A percentile compares a stretch with the other conserved stretches of the same genome.
phyloP scores from a whole-genome alignment of 2,797 vertebrate species.

The Chelidonichthys spinosus region DNA sequence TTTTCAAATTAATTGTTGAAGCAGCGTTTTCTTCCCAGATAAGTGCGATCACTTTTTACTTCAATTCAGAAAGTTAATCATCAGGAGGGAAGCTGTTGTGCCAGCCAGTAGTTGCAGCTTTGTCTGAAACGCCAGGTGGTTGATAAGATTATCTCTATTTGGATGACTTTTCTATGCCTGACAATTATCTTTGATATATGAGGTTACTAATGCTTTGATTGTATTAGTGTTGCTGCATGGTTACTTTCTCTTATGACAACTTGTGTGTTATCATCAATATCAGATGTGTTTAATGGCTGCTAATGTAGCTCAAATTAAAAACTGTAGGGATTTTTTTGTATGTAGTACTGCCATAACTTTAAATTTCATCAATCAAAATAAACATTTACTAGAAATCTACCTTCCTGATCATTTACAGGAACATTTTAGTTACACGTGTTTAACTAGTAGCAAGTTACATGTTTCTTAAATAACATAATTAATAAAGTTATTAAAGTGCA shows the following conservation, averaged over 20 bases:
- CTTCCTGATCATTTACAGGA: not conserved
- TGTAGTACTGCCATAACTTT: not conserved
- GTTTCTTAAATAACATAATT: not conserved
- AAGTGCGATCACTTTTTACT: not conserved
- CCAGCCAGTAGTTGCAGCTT: not conserved
- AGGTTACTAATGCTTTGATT: not conserved
- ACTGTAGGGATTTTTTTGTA: not conserved
- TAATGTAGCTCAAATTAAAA: not conserved
- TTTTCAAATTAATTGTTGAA: not conserved
- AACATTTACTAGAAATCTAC: not conserved
- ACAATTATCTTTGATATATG: not conserved
- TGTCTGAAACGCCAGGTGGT: not conserved
- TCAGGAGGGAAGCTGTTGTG: not conserved
- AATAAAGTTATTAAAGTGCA: no score
- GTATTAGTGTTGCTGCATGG: not conserved
- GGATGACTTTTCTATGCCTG: not conserved
- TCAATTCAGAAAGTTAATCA: slow-evolving; percentile 4
- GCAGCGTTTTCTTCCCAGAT: accelerated
- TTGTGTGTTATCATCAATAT: not conserved
- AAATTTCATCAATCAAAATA: not conserved
- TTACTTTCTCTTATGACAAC: not conserved
- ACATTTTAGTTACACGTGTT: not conserved
- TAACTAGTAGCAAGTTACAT: not conserved
- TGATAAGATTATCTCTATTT: not conserved
- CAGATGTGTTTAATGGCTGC: not conserved